Evolutionary conservation across 2,888 invertebrate species (phyloP), one percentile per base, ranked within the genome.

Genomic region (Prenolepis imparis): DNA sequence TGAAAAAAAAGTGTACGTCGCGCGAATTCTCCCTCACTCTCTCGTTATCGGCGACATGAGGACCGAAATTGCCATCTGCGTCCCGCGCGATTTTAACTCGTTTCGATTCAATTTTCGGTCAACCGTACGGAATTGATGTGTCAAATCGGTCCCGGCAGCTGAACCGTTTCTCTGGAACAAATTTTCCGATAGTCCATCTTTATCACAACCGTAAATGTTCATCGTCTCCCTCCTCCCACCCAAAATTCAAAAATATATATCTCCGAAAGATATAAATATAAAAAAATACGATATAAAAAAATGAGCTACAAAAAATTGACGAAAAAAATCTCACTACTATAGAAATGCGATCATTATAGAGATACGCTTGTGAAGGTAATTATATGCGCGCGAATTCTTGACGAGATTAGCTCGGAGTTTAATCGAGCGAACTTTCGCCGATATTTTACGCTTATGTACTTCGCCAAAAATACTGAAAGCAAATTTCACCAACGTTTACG

Each of bases 391-490:
- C 66, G 66, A 52, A 66, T 66, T 39, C 77, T 32, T 21, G 44
- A 21, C 39, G 44, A 59, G 78, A 72, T 59, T 72, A 78, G 72
- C 55, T 18, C 9, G 52, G 24, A 21, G 15, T 70, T 78, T 36
- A 70, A 24, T 44, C 57, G 55, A 67, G 8, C 55, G 28, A 24
- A 75, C 39, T 21, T 66, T 21, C 75, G 67, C 28, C 21, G 32
- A 12, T 32, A 48, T 1, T 15, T 28, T 21, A 39, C 48, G 15
- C 21, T 64, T 80, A 72, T 59, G 78, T 78, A 80, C 78, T 72
- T 9, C 36, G 78, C 78, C 59, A 44, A 72, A 72, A 44, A 80
- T 72, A 44, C 44, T 72, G 28, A 44, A 80, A 72, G 59, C 72
- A 12, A 80, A 44, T 36, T 55, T 41, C 59, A 32, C 44, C 59